phyloP scores from a whole-genome alignment of 2,113 vertebrate species.

The Hypomesus transpacificus region DNA sequence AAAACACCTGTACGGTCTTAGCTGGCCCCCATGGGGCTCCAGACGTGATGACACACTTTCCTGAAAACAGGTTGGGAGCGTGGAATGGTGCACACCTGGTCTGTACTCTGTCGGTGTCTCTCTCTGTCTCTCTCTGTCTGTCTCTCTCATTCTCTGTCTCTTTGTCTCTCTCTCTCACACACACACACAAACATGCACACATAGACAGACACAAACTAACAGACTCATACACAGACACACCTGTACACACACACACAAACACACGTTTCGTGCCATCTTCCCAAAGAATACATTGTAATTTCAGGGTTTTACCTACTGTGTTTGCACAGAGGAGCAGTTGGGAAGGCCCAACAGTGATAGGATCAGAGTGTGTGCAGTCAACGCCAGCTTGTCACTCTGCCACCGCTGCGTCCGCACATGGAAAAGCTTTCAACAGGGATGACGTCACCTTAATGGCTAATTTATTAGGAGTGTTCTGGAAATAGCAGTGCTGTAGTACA shows the following conservation, averaged over 20 bases:
- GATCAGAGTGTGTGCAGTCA: too few relatives aligned
- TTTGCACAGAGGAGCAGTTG: conserved; percentile 26
- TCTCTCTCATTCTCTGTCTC: too few relatives aligned
- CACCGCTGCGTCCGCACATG: conserved; percentile 23
- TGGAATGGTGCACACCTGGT: conserved; percentile 66
- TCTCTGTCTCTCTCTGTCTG: neutral
- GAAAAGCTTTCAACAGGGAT: conserved; percentile 42
- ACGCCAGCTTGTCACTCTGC: neutral
- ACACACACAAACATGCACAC: neutral
- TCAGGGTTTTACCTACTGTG: neutral
- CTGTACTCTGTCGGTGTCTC: neutral
- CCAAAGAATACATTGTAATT: conserved; percentile 24
- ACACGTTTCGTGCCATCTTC: neutral
- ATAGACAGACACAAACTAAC: neutral
- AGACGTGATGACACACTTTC: conserved; percentile 64
- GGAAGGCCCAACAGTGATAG: conserved; percentile 12
- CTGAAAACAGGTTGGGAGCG: conserved; percentile 39
- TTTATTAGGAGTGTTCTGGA: conserved; percentile 29
- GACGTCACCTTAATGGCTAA: conserved; percentile 28
- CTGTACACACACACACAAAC: conserved; percentile 2
- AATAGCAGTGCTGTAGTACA: conserved; percentile 12
- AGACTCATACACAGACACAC: conserved; percentile 16
- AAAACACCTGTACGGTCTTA: conserved; percentile 49
- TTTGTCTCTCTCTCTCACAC: too few relatives aligned
- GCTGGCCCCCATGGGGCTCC: conserved; percentile 26